phyloP scores from a whole-genome alignment of 2,797 vertebrate species.

The Clamator glandarius region DNA sequence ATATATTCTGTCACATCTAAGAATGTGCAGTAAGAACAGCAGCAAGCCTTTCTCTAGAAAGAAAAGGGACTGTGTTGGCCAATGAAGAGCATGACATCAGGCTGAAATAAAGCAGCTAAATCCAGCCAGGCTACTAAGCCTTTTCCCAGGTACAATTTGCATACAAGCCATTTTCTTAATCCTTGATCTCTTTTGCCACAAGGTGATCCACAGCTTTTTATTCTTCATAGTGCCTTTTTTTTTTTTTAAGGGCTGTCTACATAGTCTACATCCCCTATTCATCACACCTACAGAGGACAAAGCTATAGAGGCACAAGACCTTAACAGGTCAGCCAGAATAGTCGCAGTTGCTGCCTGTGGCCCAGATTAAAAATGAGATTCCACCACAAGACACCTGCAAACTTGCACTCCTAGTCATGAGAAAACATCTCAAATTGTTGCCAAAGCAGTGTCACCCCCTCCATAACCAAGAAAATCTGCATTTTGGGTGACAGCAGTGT shows the following conservation, averaged over 20 bases:
- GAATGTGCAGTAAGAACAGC: not conserved
- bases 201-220: not conserved
- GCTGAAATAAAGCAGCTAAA: not conserved
- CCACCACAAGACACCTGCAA: fast-evolving
- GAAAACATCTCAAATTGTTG: not conserved
- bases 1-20: not conserved
- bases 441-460: not conserved
- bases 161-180: not conserved
- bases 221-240: not conserved
- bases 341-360: not conserved
- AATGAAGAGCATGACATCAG: not conserved
- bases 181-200: not conserved
- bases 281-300: not conserved
- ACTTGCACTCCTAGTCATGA: not conserved
- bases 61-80: not conserved
- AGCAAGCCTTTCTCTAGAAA: not conserved
- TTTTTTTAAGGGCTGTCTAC: not conserved
- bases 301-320: not conserved
- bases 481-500: not conserved
- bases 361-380: not conserved
- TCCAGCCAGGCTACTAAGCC: not conserved
- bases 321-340: not conserved
- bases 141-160: not conserved
- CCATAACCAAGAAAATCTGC: not conserved
- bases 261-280: not conserved